A percentile compares a stretch with the other conserved stretches of the same genome.
phyloP scores from a whole-genome alignment of 2,797 vertebrate species.

The Oophaga sylvatica region DNA sequence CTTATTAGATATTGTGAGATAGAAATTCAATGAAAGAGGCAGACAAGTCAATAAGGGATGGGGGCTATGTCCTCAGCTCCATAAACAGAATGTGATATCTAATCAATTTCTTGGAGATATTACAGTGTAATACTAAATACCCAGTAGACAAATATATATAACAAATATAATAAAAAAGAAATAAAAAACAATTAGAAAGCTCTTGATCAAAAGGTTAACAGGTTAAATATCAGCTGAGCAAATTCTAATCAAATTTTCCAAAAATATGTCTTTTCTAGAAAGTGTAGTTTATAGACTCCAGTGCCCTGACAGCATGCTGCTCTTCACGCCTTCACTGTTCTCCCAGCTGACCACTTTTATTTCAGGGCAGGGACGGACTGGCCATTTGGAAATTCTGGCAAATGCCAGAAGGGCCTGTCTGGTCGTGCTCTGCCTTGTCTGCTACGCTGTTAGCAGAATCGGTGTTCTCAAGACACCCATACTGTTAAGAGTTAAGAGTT shows the following conservation, averaged over 20 bases:
- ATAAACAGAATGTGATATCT: slow-evolving; percentile 8
- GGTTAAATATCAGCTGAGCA: not conserved
- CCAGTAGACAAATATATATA: not conserved
- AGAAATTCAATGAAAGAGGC: not conserved
- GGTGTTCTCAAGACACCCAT: no score
- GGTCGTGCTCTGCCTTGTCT: no score
- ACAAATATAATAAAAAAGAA: not conserved
- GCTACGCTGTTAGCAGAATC: no score
- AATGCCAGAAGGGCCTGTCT: no score
- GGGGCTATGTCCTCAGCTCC: not conserved
- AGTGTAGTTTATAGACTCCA: not conserved
- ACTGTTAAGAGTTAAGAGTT: no score
- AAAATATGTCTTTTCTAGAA: not conserved
- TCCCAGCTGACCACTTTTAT: no score
- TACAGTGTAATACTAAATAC: not conserved
- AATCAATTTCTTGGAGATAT: not conserved
- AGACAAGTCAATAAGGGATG: slow-evolving; percentile 8
- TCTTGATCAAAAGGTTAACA: slow-evolving; percentile 2
- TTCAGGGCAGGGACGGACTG: no score
- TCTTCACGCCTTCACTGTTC: no score
- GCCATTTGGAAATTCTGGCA: no score
- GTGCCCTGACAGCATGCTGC: not conserved
- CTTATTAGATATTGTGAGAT: not conserved
- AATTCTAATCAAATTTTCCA: not conserved
- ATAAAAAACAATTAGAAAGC: not conserved